Evolutionary conservation across 1,140 invertebrate genomes (phyloP), one percentile per base, ranked within the genome.

Genomic region (Sitophilus oryzae): DNA sequence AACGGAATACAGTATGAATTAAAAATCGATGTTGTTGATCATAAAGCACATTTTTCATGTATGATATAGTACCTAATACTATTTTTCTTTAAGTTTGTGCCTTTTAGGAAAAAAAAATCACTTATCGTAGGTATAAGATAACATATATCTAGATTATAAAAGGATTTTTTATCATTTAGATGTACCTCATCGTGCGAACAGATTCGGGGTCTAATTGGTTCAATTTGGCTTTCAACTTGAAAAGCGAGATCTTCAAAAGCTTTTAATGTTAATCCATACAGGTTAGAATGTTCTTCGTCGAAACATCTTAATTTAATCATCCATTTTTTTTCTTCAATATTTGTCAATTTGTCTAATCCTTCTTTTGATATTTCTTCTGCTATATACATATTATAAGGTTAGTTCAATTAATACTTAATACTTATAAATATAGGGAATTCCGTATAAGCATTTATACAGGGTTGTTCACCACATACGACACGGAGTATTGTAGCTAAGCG

Each of bases 231-330:
- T 49, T 64, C 55, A 23, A 66, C 37, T 25, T 44, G 22, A 9
- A 53, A 37, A 6, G 52, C 9, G 16, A 65, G 18, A 37, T 59
- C 38, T 20, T 62, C 18, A 36, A 66, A 56, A 16, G 15, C 25
- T 16, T 57, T 38, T 3, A 53, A 5, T 2, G 59, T 61, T 16
- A 66, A 68, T 66, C 73, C 71, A 14, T 64, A 68, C 50, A 59
- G 63, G 43, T 74, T 69, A 0, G 73, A 71, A 55, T 76, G 75
- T 9, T 56, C 67, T 18, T 74, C 70, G 40, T 76, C 74, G 53
- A 76, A 59, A 35, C 67, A 70, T 45, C 69, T 70, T 3, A 76
- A 64, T 50, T 72, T 74, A 36, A 74, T 71, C 42, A 72, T 73
- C 61, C 68, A 72, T 42, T 61, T 46, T 44, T 50, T 44, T 43